phyloP scores from a whole-genome alignment of 2,888 invertebrate genomes.

The Hirtodrosophila confusa region DNA sequence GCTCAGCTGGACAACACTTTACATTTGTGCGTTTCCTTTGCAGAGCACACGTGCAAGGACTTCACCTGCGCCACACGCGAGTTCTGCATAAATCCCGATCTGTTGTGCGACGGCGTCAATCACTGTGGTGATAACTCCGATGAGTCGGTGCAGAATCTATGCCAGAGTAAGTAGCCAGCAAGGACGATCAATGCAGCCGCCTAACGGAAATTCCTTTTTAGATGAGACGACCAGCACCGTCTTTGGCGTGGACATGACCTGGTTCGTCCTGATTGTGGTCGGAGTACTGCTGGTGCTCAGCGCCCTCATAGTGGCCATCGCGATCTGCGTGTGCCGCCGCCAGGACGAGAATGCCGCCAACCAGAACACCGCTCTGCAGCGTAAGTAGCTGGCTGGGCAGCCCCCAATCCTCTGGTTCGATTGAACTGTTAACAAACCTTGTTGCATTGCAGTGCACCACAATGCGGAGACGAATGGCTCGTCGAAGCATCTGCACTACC shows the following conservation, averaged over 20 bases:
- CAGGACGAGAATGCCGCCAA: constrained; percentile 75
- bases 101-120: constrained; percentile 96
- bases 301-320: constrained; percentile 88
- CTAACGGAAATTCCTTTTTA: constrained; percentile 67
- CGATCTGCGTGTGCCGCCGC: constrained; percentile 91
- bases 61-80: constrained; percentile 94
- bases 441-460: constrained; percentile 80
- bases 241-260: constrained; percentile 90
- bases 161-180: constrained; percentile 89
- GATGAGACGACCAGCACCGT: constrained; percentile 87
- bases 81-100: constrained; percentile 96
- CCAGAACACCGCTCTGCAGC: constrained; percentile 85
- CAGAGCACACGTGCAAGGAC: constrained; percentile 95
- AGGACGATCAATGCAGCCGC: no score
- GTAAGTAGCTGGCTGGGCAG: constrained; percentile 64
- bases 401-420: background rate
- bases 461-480: constrained; percentile 89
- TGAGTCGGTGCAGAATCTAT: constrained; percentile 92
- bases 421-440: background rate
- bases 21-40: constrained; percentile 3
- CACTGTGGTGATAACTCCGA: constrained; percentile 98
- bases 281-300: constrained; percentile 89
- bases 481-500: constrained; percentile 86
- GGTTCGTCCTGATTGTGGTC: constrained; percentile 90
- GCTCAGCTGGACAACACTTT: background rate